Evolutionary conservation across 1,140 invertebrate genomes (phyloP), one percentile per base, ranked within the genome.

Genomic region (Temnothorax longispinosus): DNA sequence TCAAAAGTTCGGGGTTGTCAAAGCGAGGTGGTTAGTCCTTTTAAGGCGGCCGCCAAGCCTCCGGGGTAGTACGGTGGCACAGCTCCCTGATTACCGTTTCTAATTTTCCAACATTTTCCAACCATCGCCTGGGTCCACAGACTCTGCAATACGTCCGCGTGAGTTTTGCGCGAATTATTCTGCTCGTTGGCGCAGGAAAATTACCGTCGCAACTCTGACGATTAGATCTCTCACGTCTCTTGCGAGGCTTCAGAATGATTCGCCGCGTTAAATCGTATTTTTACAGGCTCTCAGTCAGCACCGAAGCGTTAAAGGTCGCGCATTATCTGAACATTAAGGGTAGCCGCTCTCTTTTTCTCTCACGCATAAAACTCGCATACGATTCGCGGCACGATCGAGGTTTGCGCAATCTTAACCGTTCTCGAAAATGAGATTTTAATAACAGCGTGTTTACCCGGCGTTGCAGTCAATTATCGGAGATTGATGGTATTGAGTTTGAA

Each of bases 401-500:
- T 60, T 38, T 21, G 32, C 32, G 80, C 69, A 60, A 47, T 38
- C 41, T 60, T 50, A 60, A 47, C 41, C 38, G 6, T 32, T 56
- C 52, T 21, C 27, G 27, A 84, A 84, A 75, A 84, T 75, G 80
- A 84, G 69, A 75, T 84, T 84, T 84, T 84, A 84, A 84, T 84
- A 84, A 84, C 80, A 62, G 47, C 47, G 13, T 62, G 80, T 74
- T 84, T 47, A 38, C n/a, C n/a, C 41, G 69, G 0, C 27, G n/a
- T 38, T 18, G 80, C 27, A 32, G 10, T 84, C 41, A 62, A 41
- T 56, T 60, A 75, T 84, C n/a, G 44, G 18, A 75, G 80, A 84
- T 84, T 75, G 80, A 84, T 84, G 80, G 58, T 74, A 75, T 74
- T 56, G 67, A 62, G 69, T 21, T 60, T 35, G 35, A 27, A 71